Evolutionary conservation across 2,797 vertebrate genomes (phyloP), one percentile per base, ranked within the genome.

Genomic region (Oreochromis grahami): DNA sequence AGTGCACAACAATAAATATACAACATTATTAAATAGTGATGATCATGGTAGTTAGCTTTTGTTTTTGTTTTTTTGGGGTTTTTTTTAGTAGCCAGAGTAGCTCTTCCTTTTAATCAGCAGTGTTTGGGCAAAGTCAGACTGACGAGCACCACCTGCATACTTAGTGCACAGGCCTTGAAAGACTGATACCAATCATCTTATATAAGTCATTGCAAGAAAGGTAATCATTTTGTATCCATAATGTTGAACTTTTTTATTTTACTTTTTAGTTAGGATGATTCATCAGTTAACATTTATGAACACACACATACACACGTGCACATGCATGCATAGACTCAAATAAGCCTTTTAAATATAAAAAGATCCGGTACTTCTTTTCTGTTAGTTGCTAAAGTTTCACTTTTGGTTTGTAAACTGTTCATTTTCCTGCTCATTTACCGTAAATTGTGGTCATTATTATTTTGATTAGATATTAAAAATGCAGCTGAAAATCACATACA

Each of bases 401-500:
- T 60, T 60, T 60, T 12, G 7, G 38, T 19, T 10, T 78, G 8
- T 3, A 6, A 43, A 36, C 45, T 68, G n/a, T 56, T 76, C 12
- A 41, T 12, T 68, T 53, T 26, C 21, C 38, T 38, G 60, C 32
- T 41, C 34, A 65, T 65, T 41, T 41, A 63, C 58, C 0, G 3
- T 60, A 60, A 60, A 36, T 60, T n/a, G 9, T 63, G 58, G 58
- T 63, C 58, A 3, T 36, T 63, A 36, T 63, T 63, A 36, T 36
- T 36, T 63, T n/a, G 77, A 86, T 88, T 45, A 78, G 45, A 60
- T 15, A 60, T 51, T 82, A 38, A 34, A 68, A 65, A 77, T 10
- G 9, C 41, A 32, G 38, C 60, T 79, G 34, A 74, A 77, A 50
- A 38, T 41, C 41, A 53, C 34, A 85, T 34, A 2, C 4, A 38